phyloP scores from a whole-genome alignment of 2,797 vertebrate species.

The Austrolebias charrua region DNA sequence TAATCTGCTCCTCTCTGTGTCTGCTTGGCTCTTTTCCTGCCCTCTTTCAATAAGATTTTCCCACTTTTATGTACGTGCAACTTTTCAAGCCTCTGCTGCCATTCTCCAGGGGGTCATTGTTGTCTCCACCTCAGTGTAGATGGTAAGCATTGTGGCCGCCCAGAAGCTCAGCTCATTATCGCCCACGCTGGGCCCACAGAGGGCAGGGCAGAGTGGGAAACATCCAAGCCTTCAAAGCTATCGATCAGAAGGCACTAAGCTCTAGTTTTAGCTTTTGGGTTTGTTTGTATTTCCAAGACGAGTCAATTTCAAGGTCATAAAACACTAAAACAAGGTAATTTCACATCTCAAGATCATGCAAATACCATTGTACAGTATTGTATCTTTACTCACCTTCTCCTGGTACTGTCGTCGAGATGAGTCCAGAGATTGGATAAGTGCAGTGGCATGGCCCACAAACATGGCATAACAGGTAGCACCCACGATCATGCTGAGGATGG shows the following conservation, averaged over 20 bases:
- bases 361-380: neutral
- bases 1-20: slow-evolving; percentile 35
- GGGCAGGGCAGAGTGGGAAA: slow-evolving; percentile 54
- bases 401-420: slow-evolving; percentile 98
- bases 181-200: slow-evolving; percentile 59
- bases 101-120: slow-evolving; percentile 54
- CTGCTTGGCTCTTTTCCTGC: slow-evolving; percentile 25
- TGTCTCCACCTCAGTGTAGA: slow-evolving; percentile 52
- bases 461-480: slow-evolving; percentile 99
- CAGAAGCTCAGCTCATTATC: slow-evolving; percentile 74
- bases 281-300: neutral
- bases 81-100: slow-evolving; percentile 39
- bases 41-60: slow-evolving; percentile 32
- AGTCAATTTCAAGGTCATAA: neutral
- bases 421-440: slow-evolving; percentile 96
- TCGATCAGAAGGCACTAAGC: slow-evolving; percentile 32
- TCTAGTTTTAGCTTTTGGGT: neutral
- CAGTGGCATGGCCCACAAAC: slow-evolving; percentile 98
- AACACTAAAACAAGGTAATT: slow-evolving; percentile 10
- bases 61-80: slow-evolving; percentile 39
- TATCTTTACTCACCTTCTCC: slow-evolving; percentile 91
- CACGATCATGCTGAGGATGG: slow-evolving; percentile 99
- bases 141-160: slow-evolving; percentile 59
- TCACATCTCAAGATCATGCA: too few species aligned
- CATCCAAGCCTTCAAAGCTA: slow-evolving; percentile 43